These are phyloP conservation scores for Mirza zaza DNA, from an alignment of 2,113 vertebrate genomes.

Conservation along the genomic window DNA sequence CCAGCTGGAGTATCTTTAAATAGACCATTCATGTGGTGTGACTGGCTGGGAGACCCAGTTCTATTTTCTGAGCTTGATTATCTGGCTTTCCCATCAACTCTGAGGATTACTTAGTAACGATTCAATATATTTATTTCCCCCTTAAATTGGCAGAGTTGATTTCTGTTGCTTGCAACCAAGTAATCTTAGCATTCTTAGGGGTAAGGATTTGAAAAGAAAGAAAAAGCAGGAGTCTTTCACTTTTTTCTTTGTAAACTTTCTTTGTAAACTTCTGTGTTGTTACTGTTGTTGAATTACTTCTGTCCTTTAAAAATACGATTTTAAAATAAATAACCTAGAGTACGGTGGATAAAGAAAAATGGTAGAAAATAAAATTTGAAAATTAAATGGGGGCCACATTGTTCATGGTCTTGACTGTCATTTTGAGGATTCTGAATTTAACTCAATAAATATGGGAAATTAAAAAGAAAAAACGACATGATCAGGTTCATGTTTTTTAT, in stretches of 20 bases:
- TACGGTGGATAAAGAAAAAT: conserved; percentile 6
- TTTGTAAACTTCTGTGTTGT: not conserved
- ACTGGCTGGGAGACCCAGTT: not conserved
- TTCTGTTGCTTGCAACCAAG: conserved; percentile 1
- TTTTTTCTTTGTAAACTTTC: not conserved
- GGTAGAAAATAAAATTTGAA: conserved; percentile 20
- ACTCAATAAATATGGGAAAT: not conserved
- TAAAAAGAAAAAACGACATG: not conserved
- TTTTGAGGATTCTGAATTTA: conserved; percentile 30
- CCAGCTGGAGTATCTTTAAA: not conserved
- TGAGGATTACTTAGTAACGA: not conserved
- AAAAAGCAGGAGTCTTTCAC: not conserved
- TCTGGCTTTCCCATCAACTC: not conserved
- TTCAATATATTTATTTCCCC: not conserved
- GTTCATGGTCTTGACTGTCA: not conserved
- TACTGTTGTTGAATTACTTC: not conserved
- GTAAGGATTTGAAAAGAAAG: not conserved
- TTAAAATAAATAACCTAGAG: not conserved
- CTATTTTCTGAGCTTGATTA: conserved; percentile 24
- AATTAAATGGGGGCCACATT: not conserved
- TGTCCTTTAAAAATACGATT: not conserved
- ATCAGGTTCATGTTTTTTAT: not conserved
- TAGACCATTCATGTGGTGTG: not conserved
- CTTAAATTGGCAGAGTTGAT: not conserved
- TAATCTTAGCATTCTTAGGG: not conserved